Base-by-base conservation (phyloP, 2,113 vertebrate genomes). In the Mungos mungo region DNA sequence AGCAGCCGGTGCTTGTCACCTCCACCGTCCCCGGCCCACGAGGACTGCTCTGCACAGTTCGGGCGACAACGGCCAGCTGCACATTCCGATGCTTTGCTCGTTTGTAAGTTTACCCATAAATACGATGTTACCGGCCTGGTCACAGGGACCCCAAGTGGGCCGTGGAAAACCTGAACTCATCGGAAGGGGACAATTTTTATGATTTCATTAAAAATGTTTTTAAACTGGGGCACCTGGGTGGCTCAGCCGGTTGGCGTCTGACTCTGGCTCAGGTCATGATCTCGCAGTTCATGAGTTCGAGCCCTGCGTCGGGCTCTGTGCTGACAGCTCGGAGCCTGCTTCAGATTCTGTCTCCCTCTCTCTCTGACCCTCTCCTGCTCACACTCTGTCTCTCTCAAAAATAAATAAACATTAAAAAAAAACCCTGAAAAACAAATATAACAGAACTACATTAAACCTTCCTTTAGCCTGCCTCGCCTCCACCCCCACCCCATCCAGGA, bases 1-100 rank as follows among this genome's bases (percentile, higher is more conserved):
- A 50, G 66, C 11, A 19, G 27, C 21, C 0, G 0, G 35, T 0
- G 0, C 74, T 29, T 33, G 1, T 16, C 12, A 5, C 45, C 7
- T 68, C 66, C 16, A 2, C 27, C 0, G 3, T 3, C 31, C n/a
- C 54, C 16, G 0, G 0, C 31, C 82, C 2, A 3, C 1, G 52
- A 57, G 57, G 29, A 11, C 50, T 7, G 10, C 33, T 57, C 60
- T 33, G 14, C 25, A 33, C 12, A 29, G 68, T 4, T 7, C 27
- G 8, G 35, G 8, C 4, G 68, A 23, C 66, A 31, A 27, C 69
- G 12, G 52, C 7, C 27, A 18, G 45, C 7, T 12, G 25, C 23
- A 29, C 31, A 4, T 31, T 74, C 27, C 1, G 5, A 14, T 29
- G 27, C 47, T 71, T 35, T 54, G 93, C 29, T 66, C 16, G 12